phyloP scores from a whole-genome alignment of 1,140 invertebrate genomes.

The Zeugodacus cucurbitae region DNA sequence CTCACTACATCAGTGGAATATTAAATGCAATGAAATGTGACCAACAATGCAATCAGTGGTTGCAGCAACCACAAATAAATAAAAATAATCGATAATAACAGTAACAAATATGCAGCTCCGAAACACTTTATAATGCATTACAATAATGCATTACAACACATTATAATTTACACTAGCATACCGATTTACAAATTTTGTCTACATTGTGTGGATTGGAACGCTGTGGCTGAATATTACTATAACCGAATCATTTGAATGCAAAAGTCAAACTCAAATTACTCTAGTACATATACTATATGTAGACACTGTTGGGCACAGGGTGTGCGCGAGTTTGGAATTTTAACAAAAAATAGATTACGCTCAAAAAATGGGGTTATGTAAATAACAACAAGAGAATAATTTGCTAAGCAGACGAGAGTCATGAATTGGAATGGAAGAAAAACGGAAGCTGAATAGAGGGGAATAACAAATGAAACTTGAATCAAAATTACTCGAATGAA shows the following conservation, averaged over 20 bases:
- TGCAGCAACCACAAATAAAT: not conserved
- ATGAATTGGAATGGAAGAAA: not conserved
- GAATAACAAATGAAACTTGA: not conserved
- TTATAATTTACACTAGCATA: constrained; percentile 21
- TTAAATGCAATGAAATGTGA: not conserved
- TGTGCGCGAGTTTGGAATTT: not conserved
- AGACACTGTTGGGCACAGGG: not conserved
- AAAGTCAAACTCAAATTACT: not conserved
- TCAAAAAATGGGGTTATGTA: not conserved
- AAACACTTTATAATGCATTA: not conserved
- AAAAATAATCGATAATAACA: constrained; percentile 9
- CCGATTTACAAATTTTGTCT: constrained; percentile 17
- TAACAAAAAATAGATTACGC: not conserved
- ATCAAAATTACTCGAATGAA: not conserved
- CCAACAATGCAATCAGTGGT: not conserved
- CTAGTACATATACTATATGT: not conserved
- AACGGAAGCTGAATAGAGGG: not conserved
- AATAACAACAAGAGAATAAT: not conserved
- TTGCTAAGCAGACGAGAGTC: not conserved
- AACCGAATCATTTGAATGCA: constrained; percentile 8
- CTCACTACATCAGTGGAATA: not conserved
- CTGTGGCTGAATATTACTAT: too few species aligned
- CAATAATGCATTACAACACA: constrained; percentile 8
- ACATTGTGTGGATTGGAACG: too few species aligned
- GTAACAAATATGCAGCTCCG: not conserved